Base-by-base conservation (phyloP, 1,140 invertebrate species). In the Venturia canescens region DNA sequence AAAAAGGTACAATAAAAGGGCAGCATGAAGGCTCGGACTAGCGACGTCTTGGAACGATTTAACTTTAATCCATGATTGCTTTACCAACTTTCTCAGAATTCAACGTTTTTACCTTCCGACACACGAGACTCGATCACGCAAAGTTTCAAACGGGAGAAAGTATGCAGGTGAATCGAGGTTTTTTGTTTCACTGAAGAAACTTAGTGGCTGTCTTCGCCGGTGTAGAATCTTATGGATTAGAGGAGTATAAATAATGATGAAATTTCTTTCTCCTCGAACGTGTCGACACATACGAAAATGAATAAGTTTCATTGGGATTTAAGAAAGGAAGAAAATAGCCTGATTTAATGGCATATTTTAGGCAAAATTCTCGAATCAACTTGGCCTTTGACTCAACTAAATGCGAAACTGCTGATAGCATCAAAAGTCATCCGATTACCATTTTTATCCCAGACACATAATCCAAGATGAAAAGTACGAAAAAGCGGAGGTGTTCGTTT, bases 31-130 rank as follows among this genome's bases (percentile, higher is more conserved):
- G 60, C n/a, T 53, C 1, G n/a, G 7, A n/a, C 50, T 13, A 74
- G 38, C 38, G 38, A 44, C 38, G 69, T 38, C 69, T 23, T 48
- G 34, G 53, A 74, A 74, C 71, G 57, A 72, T 72, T 72, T 48
- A 48, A 74, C 44, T 74, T 74, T 29, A 5, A 74, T 74, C 71
- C 71, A 48, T 53, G 6, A 74, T 74, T 74, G 48, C 48, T 57
- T 48, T 31, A 74, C 27, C 71, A 74, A 74, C 48, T 63, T 72
- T 74, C 48, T 18, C 18, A 57, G 21, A 50, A 72, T 26, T 26
- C 13, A 63, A 63, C 60, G 26, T 26, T 63, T 48, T 57, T 29
- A 48, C 15, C 18, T 74, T 15, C 29, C 13, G 7, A 53, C 18
- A 57, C 71, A 53, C 21, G 44, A 15, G 16, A 53, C 60, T 15